A percentile compares a stretch with the other conserved stretches of the same genome.
phyloP scores from a whole-genome alignment of 2,797 vertebrate species.

The Hydrophis major region DNA sequence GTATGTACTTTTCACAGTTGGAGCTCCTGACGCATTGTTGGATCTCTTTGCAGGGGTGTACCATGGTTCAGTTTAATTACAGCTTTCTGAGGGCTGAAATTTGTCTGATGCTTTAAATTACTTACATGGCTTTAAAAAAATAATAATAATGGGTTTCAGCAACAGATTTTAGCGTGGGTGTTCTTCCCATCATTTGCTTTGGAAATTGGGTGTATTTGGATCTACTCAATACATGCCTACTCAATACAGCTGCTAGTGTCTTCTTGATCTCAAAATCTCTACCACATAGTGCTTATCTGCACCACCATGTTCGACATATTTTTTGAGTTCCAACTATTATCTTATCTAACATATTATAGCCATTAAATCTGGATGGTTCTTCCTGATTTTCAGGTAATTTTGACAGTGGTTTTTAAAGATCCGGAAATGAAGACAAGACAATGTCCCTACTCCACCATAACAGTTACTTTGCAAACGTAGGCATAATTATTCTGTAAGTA shows the following conservation, averaged over 20 bases:
- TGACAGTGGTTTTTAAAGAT: not conserved
- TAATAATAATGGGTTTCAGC: conserved; percentile 3
- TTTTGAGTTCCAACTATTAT: not conserved
- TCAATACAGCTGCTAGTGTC: not conserved
- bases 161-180: not conserved
- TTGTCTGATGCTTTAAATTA: not conserved
- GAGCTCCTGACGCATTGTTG: not conserved
- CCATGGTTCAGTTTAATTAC: not conserved
- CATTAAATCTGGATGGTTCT: not conserved
- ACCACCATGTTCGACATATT: not conserved
- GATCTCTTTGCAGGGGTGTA: not conserved
- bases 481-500: not conserved
- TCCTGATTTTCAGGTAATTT: not conserved
- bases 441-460: not conserved
- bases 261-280: not conserved
- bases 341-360: not conserved
- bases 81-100: not conserved
- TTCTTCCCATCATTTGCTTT: not conserved
- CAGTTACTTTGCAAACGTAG: not conserved
- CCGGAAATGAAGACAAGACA: not conserved
- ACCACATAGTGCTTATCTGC: not conserved
- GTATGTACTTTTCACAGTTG: not conserved
- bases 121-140: not conserved
- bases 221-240: not conserved
- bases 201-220: not conserved